Evolutionary conservation across 2,113 vertebrate species (phyloP).

Genomic region (Baryphthengus martii): DNA sequence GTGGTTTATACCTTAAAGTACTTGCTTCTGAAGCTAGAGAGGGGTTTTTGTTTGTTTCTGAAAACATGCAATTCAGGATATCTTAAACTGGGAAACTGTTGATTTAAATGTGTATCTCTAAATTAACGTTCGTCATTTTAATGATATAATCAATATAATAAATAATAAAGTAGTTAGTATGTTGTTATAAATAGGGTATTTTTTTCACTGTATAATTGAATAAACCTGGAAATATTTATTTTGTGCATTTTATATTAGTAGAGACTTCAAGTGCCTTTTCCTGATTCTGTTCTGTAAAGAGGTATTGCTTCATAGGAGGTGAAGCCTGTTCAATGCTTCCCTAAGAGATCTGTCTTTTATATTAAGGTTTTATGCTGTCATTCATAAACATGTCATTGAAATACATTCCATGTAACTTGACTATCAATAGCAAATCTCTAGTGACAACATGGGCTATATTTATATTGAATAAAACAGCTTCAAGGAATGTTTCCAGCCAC

Average conservation of each 20-base stretch:
- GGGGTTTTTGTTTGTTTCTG: background rate
- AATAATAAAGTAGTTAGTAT: background rate
- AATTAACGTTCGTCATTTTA: background rate
- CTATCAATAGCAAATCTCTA: slow-evolving; percentile 13
- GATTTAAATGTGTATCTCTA: background rate
- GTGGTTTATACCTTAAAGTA: background rate
- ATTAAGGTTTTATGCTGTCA: background rate
- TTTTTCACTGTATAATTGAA: background rate
- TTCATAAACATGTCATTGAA: background rate
- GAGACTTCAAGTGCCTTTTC: background rate
- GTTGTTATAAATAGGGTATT: background rate
- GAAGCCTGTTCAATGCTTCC: background rate
- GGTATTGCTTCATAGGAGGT: background rate
- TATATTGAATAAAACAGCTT: background rate
- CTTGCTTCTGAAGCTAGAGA: background rate
- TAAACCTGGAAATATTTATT: background rate
- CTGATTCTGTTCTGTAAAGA: background rate
- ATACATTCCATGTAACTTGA: background rate
- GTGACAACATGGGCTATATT: background rate
- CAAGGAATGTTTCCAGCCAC: background rate
- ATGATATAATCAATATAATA: background rate
- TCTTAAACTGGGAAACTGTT: background rate
- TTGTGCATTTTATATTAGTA: background rate
- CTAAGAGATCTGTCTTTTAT: background rate
- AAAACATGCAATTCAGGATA: background rate